These are phyloP conservation scores for Plumapathes pennacea DNA, from an alignment of 92 coral and sea anemone species.

Conservation along the genomic window DNA sequence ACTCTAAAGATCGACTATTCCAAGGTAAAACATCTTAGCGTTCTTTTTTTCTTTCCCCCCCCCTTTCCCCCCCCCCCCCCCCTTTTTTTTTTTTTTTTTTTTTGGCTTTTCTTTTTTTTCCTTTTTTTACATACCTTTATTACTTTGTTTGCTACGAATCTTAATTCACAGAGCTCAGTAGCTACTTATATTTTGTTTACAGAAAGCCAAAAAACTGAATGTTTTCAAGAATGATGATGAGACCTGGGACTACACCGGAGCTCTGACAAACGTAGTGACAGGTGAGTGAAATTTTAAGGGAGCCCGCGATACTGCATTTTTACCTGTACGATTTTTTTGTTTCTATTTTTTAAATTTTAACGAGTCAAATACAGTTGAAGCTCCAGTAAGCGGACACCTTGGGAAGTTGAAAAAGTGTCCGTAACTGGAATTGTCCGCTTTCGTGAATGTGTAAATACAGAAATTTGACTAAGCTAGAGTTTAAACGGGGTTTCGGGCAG, in stretches of 20 bases:
- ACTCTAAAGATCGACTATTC: slow-evolving; percentile 98
- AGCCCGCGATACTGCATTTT: slow-evolving; percentile 5
- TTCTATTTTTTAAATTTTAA: not conserved
- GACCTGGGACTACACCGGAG: slow-evolving; percentile 98
- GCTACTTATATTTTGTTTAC: not conserved
- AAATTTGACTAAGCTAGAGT: too few species aligned
- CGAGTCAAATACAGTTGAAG: too few species aligned
- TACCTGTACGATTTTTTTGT: not conserved
- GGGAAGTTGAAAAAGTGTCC: too few species aligned
- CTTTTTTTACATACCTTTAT: not conserved
- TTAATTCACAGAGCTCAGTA: not conserved
- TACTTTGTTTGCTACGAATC: not conserved
- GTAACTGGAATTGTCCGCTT: too few species aligned
- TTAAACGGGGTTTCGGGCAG: too few species aligned
- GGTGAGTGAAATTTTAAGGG: slow-evolving; percentile 7
- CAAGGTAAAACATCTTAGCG: slow-evolving; percentile 55
- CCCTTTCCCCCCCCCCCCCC: too few species aligned
- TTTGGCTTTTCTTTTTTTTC: not conserved
- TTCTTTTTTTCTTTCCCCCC: too few species aligned
- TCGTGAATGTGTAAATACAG: too few species aligned
- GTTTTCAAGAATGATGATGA: slow-evolving; percentile 97
- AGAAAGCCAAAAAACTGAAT: slow-evolving; percentile 96
- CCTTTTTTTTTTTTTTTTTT: too few species aligned
- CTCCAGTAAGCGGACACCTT: too few species aligned
- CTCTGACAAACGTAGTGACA: slow-evolving; percentile 67